Evolutionary conservation across 2,888 invertebrate genomes (phyloP).

Genomic region (Amorpha juglandis): DNA sequence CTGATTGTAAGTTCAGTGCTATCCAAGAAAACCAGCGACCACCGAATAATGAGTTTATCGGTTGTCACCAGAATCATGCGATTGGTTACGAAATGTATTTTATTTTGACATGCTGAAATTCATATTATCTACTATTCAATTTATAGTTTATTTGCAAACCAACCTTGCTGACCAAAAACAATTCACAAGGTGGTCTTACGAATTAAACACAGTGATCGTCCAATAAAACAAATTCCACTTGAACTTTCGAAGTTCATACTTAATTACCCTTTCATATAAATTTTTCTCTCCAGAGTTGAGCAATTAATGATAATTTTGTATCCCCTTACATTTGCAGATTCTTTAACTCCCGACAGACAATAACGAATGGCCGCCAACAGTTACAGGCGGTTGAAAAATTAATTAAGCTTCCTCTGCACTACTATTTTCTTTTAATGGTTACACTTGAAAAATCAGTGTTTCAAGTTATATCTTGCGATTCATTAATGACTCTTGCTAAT

Average conservation of each 20-base stretch:
- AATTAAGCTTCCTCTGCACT: constrained; percentile 39
- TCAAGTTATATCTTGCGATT: constrained; percentile 8
- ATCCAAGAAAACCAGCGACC: no score
- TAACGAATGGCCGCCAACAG: constrained; percentile 33
- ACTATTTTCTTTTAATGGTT: constrained; percentile 34
- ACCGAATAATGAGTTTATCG: no score
- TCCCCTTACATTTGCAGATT: constrained; percentile 14
- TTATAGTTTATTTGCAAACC: no score
- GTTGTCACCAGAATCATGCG: no score
- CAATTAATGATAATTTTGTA: constrained; percentile 6
- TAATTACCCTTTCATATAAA: neutral
- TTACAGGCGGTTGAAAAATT: constrained; percentile 37
- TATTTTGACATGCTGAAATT: no score
- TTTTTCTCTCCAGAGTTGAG: neutral
- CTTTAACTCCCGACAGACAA: neutral
- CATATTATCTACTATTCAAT: no score
- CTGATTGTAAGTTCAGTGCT: no score
- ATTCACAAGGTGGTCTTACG: no score
- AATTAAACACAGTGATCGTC: no score
- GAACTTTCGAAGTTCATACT: neutral
- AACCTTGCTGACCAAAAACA: no score
- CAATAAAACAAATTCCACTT: neutral
- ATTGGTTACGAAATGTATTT: no score
- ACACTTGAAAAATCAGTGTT: constrained; percentile 24
- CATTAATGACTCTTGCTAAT: neutral